A percentile compares a stretch with the other conserved stretches of the same genome.
These are phyloP conservation scores for Scopus umbretta DNA, from an alignment of 2,113 vertebrate species.

Conservation along the genomic window DNA sequence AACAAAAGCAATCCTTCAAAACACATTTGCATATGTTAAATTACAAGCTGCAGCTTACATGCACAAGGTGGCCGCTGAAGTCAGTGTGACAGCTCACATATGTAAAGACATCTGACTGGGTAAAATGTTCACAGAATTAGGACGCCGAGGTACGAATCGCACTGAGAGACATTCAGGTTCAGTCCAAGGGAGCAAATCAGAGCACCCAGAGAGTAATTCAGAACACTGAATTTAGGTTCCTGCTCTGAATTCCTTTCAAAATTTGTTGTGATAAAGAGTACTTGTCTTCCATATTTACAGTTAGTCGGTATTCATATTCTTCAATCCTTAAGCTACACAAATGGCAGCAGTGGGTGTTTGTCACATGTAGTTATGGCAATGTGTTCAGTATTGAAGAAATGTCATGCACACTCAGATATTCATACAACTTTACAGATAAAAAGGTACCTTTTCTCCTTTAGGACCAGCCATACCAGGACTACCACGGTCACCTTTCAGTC, in stretches of 20 bases:
- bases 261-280: background rate
- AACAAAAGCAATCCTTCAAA: background rate
- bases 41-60: background rate
- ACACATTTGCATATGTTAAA: background rate
- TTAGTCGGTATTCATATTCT: background rate
- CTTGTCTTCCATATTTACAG: background rate
- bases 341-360: background rate
- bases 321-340: background rate
- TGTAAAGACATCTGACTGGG: background rate
- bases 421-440: background rate
- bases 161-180: background rate
- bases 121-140: background rate
- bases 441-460: conserved; percentile 88
- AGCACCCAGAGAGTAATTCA: background rate
- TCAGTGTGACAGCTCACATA: background rate
- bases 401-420: background rate
- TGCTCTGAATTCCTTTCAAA: background rate
- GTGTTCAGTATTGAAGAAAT: background rate
- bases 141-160: background rate
- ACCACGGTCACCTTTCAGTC: conserved; percentile 85
- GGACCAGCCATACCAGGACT: conserved; percentile 74
- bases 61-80: background rate
- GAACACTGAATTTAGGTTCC: background rate
- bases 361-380: background rate
- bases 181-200: background rate